These are phyloP conservation scores for Saccostrea echinata DNA, from an alignment of 1,140 invertebrate genomes.

Conservation along the genomic window DNA sequence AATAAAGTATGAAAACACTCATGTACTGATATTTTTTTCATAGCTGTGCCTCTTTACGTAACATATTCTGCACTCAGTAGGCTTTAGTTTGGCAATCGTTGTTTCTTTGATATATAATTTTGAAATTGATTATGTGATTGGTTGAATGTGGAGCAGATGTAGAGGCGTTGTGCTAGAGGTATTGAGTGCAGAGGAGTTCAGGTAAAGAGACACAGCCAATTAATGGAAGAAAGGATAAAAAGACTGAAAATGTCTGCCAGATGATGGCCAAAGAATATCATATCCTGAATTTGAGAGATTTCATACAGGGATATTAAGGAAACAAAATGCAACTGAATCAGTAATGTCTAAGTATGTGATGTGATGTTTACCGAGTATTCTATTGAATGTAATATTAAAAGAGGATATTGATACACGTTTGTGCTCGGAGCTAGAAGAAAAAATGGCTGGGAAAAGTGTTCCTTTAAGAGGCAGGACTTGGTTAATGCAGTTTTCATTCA, in stretches of 20 bases:
- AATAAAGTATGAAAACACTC: constrained; percentile 44
- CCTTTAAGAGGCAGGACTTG: no score
- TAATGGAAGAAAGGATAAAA: neutral
- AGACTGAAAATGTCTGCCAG: neutral
- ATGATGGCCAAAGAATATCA: neutral
- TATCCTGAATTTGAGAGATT: neutral
- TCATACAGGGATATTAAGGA: neutral
- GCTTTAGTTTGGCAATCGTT: neutral
- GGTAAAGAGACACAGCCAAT: constrained; percentile 29
- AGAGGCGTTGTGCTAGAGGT: constrained; percentile 34
- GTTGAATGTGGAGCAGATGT: neutral
- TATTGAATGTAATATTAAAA: no score
- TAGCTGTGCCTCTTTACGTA: constrained; percentile 42
- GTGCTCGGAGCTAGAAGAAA: no score
- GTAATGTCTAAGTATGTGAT: no score
- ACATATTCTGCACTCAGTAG: constrained; percentile 44
- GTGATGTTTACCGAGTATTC: no score
- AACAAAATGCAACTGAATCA: neutral
- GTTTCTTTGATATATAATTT: constrained; percentile 13
- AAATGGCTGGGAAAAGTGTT: no score
- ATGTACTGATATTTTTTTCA: constrained; percentile 21
- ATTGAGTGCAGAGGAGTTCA: constrained; percentile 42
- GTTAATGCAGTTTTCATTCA: no score
- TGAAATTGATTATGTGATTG: neutral
- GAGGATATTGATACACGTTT: no score